Percentiles rank a stretch among this genome's conserved stretches.
These are phyloP conservation scores for Noctua comes DNA, from an alignment of 2,888 invertebrate species.

Conservation along the genomic window DNA sequence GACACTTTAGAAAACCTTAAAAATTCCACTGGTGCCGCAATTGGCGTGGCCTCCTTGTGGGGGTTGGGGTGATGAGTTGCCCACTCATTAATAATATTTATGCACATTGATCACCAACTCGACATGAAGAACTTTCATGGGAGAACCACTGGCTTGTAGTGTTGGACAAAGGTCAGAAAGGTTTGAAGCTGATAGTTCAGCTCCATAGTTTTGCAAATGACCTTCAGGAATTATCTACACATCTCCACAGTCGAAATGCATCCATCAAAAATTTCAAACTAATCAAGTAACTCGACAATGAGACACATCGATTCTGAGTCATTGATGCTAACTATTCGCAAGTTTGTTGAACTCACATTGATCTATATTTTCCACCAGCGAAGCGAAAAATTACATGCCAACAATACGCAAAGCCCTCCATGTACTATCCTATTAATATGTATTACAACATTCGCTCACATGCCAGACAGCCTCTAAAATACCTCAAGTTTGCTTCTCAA, in stretches of 20 bases:
- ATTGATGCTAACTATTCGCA: constrained; percentile 19
- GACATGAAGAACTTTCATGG: neutral
- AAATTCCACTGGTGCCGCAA: neutral
- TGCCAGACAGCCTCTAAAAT: constrained; percentile 54
- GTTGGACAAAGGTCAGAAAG: neutral
- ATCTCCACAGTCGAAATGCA: neutral
- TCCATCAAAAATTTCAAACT: constrained; percentile 6
- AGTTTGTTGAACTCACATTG: constrained; percentile 51
- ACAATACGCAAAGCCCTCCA: constrained; percentile 30
- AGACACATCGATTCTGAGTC: constrained; percentile 25
- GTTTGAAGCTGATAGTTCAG: neutral
- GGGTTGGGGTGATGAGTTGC: no score
- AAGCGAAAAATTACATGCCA: constrained; percentile 54
- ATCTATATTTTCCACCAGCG: constrained; percentile 51
- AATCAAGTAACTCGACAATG: constrained; percentile 12
- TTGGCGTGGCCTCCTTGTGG: neutral
- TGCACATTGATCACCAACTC: neutral
- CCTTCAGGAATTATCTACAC: neutral
- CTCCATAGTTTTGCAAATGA: neutral
- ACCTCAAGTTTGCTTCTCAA: constrained; percentile 18
- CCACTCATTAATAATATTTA: neutral
- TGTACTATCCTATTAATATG: constrained; percentile 50
- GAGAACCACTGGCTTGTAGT: neutral
- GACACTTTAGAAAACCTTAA: neutral
- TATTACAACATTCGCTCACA: constrained; percentile 46